Evolutionary conservation across 2,113 vertebrate genomes (phyloP).

Genomic region (Petrocephalus zakoni): DNA sequence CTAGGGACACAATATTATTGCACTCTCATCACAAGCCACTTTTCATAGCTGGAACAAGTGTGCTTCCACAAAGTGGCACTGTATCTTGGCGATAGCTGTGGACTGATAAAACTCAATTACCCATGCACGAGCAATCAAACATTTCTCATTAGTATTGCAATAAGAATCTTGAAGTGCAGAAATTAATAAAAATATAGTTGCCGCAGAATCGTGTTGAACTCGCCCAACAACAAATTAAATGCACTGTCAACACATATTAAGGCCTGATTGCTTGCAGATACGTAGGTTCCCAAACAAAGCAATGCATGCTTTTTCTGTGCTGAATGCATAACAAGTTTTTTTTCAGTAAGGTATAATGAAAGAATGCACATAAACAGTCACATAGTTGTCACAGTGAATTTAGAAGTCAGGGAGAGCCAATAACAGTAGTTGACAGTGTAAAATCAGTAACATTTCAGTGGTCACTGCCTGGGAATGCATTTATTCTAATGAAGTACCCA

Average conservation of each 20-base stretch:
- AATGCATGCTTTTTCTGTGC: background rate
- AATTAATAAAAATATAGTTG: constrained; percentile 24
- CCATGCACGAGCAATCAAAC: constrained; percentile 25
- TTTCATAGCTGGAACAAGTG: constrained; percentile 21
- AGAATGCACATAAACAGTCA: background rate
- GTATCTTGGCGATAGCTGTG: constrained; percentile 24
- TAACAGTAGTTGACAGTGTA: constrained; percentile 8
- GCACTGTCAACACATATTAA: constrained; percentile 23
- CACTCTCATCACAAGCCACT: constrained; percentile 27
- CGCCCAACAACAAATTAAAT: constrained; percentile 37
- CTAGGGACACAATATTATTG: constrained; percentile 31
- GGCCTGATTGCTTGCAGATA: constrained; percentile 20
- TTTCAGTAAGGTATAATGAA: background rate
- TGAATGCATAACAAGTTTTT: background rate
- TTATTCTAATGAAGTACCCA: background rate
- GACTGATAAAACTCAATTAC: constrained; percentile 25
- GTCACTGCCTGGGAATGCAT: background rate
- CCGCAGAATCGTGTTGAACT: constrained; percentile 24
- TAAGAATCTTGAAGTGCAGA: constrained; percentile 16
- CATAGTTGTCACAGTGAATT: background rate
- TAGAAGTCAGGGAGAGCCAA: background rate
- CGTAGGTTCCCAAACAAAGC: constrained; percentile 18
- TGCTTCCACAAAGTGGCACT: constrained; percentile 8
- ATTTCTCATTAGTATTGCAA: constrained; percentile 32
- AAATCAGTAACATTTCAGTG: background rate